Percentiles rank a stretch among this genome's conserved stretches.
Evolutionary conservation across 2,888 invertebrate species (phyloP).

Genomic region (Zygaena filipendulae): DNA sequence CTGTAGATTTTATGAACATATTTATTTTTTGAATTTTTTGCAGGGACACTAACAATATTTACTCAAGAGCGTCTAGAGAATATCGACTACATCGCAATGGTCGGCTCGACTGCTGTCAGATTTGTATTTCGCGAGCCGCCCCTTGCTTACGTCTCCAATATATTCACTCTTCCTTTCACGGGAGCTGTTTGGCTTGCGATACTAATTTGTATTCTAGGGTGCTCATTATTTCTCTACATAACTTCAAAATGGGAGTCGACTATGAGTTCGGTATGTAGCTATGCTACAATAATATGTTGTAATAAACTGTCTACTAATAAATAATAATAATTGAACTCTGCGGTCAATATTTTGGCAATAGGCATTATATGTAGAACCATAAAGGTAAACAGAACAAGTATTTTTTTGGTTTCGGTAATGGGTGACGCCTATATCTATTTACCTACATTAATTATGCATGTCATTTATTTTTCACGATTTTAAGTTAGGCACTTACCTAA

Average conservation of each 20-base stretch:
- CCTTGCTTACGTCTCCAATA: slow-evolving; percentile 72
- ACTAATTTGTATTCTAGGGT: slow-evolving; percentile 53
- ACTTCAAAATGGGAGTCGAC: slow-evolving; percentile 59
- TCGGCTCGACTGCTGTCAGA: slow-evolving; percentile 58
- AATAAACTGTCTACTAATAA: not conserved
- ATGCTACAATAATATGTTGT: not conserved
- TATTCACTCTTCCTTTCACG: slow-evolving; percentile 74
- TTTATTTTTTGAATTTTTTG: too few relatives aligned
- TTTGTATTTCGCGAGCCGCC: slow-evolving; percentile 76
- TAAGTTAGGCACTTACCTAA: too few relatives aligned
- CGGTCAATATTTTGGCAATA: too few relatives aligned
- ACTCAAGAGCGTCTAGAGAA: slow-evolving; percentile 46
- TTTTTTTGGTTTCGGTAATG: too few relatives aligned
- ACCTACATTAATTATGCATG: too few relatives aligned
- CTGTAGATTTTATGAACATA: too few relatives aligned
- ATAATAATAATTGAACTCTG: too few relatives aligned
- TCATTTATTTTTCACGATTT: too few relatives aligned
- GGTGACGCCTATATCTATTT: too few relatives aligned
- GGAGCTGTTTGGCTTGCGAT: slow-evolving; percentile 71
- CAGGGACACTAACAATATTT: slow-evolving; percentile 51
- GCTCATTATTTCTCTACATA: slow-evolving; percentile 50
- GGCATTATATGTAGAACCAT: too few relatives aligned
- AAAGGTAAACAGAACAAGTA: too few relatives aligned
- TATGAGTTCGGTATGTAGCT: slow-evolving; percentile 42
- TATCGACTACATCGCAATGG: slow-evolving; percentile 67